A percentile compares a stretch with the other conserved stretches of the same genome.
phyloP scores from a whole-genome alignment of 2,888 invertebrate species.

The Drosophila lutescens region DNA sequence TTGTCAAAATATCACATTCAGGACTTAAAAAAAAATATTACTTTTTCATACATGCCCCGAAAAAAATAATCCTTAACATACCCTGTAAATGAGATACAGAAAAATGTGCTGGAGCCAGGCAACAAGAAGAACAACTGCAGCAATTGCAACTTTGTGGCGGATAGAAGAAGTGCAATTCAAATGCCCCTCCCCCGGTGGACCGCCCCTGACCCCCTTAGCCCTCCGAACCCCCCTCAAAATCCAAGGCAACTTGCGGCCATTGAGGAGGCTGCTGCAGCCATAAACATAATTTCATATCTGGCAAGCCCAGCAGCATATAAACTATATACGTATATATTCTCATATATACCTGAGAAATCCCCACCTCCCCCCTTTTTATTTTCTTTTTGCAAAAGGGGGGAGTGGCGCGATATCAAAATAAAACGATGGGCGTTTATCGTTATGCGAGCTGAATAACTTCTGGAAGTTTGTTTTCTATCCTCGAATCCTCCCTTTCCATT shows the following conservation, averaged over 20 bases:
- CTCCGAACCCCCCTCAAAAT: neutral
- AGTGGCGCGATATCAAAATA: conserved; percentile 70
- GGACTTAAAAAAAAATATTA: no score
- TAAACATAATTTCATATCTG: conserved; percentile 79
- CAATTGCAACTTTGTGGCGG: conserved; percentile 70
- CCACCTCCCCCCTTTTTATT: neutral
- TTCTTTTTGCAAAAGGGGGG: conserved; percentile 12
- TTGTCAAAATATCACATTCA: no score
- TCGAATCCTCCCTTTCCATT: neutral
- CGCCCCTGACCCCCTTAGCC: neutral
- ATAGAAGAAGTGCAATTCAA: conserved; percentile 74
- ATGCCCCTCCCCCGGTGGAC: conserved; percentile 47
- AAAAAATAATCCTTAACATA: neutral
- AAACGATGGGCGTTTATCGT: conserved; percentile 81
- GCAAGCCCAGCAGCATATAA: conserved; percentile 71
- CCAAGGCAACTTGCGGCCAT: conserved; percentile 12
- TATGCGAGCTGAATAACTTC: conserved; percentile 81
- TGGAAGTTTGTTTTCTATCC: conserved; percentile 77
- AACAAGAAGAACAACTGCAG: conserved; percentile 38
- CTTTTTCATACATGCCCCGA: neutral
- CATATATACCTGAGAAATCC: conserved; percentile 18
- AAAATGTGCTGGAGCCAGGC: neutral
- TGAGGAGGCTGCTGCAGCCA: conserved; percentile 47
- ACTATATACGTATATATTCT: conserved; percentile 42
- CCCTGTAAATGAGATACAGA: conserved; percentile 3